These are phyloP conservation scores for Poliocrania exsul DNA, from an alignment of 2,797 vertebrate genomes.

Conservation along the genomic window DNA sequence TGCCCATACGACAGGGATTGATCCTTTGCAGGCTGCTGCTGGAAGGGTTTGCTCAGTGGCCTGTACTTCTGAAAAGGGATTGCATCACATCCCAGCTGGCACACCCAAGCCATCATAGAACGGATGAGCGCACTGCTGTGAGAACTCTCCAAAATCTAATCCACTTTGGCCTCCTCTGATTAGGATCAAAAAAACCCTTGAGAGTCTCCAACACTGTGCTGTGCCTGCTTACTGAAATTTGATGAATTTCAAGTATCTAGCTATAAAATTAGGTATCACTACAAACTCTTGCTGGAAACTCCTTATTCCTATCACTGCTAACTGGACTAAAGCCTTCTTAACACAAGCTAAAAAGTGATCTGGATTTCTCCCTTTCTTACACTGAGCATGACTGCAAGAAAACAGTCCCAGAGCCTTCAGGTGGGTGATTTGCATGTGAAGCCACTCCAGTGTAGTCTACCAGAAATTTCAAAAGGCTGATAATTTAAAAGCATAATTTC, in stretches of 20 bases:
- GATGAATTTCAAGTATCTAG: not conserved
- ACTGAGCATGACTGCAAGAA: not conserved
- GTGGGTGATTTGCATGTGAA: not conserved
- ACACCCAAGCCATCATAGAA: not conserved
- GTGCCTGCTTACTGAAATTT: not conserved
- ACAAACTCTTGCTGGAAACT: conserved; percentile 34
- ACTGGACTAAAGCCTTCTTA: conserved; percentile 23
- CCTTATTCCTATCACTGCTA: conserved; percentile 20
- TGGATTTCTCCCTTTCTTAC: not conserved
- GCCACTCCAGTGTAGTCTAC: accelerated
- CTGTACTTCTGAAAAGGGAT: not conserved
- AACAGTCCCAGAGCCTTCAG: not conserved
- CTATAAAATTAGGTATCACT: conserved; percentile 14
- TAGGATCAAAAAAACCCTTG: not conserved
- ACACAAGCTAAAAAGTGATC: not conserved
- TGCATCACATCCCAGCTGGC: not conserved
- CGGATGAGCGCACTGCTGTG: accelerated
- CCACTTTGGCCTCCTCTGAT: not conserved
- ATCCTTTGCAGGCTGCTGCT: not conserved
- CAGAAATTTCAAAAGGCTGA: not conserved
- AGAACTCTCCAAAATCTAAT: not conserved
- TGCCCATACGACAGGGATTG: accelerated
- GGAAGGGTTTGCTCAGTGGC: not conserved
- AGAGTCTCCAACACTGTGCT: not conserved
- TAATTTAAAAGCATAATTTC: not conserved